Evolutionary conservation across 2,797 vertebrate species (phyloP).

Genomic region (Lepilemur ruficaudatus): DNA sequence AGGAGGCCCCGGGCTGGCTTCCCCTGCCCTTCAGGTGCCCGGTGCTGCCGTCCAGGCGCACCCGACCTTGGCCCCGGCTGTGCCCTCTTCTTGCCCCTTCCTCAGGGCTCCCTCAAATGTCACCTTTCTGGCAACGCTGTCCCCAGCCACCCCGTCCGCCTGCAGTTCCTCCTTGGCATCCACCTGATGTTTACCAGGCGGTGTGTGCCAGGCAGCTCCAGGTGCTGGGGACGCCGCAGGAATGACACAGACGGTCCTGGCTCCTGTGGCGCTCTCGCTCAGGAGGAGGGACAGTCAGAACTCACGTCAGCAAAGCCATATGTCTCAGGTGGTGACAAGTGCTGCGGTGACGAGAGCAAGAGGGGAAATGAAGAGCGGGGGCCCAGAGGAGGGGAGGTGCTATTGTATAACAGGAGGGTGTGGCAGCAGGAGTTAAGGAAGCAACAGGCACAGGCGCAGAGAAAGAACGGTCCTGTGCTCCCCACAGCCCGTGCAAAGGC

Average conservation of each 20-base stretch:
- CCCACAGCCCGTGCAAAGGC: background rate
- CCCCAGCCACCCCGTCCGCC: background rate
- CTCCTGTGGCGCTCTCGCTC: background rate
- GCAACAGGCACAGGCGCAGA: background rate
- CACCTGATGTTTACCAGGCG: background rate
- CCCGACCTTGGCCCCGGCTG: background rate
- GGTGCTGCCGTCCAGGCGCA: fast-evolving
- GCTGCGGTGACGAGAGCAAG: background rate
- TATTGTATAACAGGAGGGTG: too few relatives aligned
- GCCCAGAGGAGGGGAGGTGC: background rate
- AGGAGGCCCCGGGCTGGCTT: background rate
- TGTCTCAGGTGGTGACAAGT: background rate
- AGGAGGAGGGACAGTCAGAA: background rate
- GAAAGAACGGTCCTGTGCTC: background rate
- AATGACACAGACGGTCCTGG: background rate
- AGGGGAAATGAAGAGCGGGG: too few relatives aligned
- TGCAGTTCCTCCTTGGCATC: background rate
- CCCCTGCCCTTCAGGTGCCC: background rate
- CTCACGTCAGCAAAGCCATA: too few relatives aligned
- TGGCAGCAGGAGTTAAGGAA: background rate
- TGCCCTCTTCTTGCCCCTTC: background rate
- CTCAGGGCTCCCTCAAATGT: background rate
- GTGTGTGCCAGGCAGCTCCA: background rate
- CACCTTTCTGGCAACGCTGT: background rate
- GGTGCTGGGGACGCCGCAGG: fast-evolving